Conservation (phyloP, 2,888 invertebrate genomes). For the Lasioglossum vierecki region DNA sequence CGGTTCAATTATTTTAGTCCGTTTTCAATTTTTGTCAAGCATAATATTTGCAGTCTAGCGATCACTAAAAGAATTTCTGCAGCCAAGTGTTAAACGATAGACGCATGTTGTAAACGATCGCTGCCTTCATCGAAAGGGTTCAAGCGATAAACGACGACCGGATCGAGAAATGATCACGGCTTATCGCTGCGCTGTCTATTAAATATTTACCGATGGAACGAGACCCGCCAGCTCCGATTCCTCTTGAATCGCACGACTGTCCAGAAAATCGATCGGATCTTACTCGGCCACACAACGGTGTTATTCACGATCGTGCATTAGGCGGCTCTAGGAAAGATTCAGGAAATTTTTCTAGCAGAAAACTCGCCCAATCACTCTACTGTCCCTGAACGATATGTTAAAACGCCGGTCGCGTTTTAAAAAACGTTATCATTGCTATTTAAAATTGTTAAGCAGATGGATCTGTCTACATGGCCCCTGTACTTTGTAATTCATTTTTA, state of each 20-base stretch:
- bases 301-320: conserved; percentile 28
- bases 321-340: background rate
- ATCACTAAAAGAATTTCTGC: no score
- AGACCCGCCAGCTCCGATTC: conserved; percentile 4
- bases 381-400: background rate
- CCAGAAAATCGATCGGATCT: conserved; percentile 46
- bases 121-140: background rate
- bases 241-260: conserved; percentile 30
- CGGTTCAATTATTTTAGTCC: no score
- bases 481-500: background rate
- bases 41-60: no score
- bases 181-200: conserved; percentile 38
- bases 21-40: no score
- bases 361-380: background rate
- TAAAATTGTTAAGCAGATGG: background rate
- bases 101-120: background rate
- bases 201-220: conserved; percentile 38
- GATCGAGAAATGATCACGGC: conserved; percentile 20
- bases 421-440: background rate
- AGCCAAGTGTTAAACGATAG: background rate
- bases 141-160: conserved; percentile 19
- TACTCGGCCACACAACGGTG: conserved; percentile 20
- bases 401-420: background rate
- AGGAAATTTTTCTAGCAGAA: background rate
- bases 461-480: background rate